These are phyloP conservation scores for Boloria euphrosyne DNA, from an alignment of 2,888 invertebrate species.

Conservation along the genomic window DNA sequence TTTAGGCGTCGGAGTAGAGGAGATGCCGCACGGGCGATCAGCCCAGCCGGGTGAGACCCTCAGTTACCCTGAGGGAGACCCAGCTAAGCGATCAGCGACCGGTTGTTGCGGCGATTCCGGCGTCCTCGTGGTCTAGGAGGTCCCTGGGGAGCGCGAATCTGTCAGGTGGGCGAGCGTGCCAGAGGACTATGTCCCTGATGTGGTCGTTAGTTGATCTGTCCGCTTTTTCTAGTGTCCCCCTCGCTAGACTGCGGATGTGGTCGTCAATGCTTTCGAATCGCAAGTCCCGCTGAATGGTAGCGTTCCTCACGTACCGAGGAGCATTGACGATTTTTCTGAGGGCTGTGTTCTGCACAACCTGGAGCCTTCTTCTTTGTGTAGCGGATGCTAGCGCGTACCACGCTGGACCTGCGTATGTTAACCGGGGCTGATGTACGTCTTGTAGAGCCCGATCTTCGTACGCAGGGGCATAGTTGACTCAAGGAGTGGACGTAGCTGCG, in stretches of 20 bases:
- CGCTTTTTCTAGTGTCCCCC: neutral
- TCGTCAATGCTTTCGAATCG: constrained; percentile 28
- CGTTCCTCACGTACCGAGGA: neutral
- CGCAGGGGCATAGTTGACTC: constrained; percentile 38
- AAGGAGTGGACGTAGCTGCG: constrained; percentile 35
- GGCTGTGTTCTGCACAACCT: neutral
- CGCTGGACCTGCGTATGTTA: constrained; percentile 29
- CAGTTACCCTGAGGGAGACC: neutral
- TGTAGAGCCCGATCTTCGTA: constrained; percentile 34
- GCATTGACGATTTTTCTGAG: neutral
- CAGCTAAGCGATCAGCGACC: neutral
- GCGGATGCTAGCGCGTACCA: constrained; percentile 10
- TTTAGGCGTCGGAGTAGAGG: neutral
- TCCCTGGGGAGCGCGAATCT: constrained; percentile 8
- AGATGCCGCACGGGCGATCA: neutral
- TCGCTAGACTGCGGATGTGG: constrained; percentile 13
- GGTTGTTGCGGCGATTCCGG: neutral
- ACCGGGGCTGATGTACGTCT: constrained; percentile 19
- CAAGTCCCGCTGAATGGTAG: constrained; percentile 13
- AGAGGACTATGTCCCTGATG: constrained; percentile 15
- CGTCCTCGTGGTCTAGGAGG: neutral
- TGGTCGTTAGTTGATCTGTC: constrained; percentile 10
- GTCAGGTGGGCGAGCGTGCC: constrained; percentile 21
- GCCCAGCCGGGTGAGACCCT: neutral
- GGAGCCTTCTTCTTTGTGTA: neutral